phyloP scores from a whole-genome alignment of 1,140 invertebrate species.

The Procambarus virginalis region DNA sequence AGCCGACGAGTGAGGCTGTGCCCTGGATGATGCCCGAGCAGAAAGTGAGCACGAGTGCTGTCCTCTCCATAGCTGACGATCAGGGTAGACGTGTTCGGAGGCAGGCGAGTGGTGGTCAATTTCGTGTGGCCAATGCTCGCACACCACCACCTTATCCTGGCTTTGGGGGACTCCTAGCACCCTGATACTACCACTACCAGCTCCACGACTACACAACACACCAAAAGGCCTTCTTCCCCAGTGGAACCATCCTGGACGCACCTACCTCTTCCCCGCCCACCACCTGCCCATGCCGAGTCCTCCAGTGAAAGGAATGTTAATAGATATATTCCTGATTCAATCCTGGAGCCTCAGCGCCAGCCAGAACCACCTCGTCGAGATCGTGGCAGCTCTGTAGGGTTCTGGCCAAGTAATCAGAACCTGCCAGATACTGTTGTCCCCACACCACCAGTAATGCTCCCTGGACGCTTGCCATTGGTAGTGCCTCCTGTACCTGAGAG shows the following conservation, averaged over 20 bases:
- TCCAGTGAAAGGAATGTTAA: neutral
- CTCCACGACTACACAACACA: constrained; percentile 26
- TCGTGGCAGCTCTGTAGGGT: constrained; percentile 27
- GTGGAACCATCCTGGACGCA: neutral
- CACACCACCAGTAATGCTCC: neutral
- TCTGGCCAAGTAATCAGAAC: constrained; percentile 35
- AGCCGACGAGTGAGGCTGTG: constrained; percentile 45
- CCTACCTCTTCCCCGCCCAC: neutral
- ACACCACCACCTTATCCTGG: constrained; percentile 62
- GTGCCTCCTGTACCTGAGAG: neutral
- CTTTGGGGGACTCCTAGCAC: constrained; percentile 28
- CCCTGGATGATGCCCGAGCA: constrained; percentile 44
- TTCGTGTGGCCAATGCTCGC: constrained; percentile 55
- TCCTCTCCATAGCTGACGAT: constrained; percentile 36
- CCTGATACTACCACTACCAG: neutral
- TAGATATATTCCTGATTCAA: neutral
- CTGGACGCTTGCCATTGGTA: neutral
- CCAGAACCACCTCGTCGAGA: neutral
- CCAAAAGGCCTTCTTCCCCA: neutral
- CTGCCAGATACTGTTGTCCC: neutral
- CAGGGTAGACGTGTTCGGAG: neutral
- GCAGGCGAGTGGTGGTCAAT: constrained; percentile 27
- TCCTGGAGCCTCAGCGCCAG: neutral
- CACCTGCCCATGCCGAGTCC: constrained; percentile 5
- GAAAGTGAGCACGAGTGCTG: constrained; percentile 56